A percentile compares a stretch with the other conserved stretches of the same genome.
These are phyloP conservation scores for Carcina quercana DNA, from an alignment of 2,888 invertebrate species.

Conservation along the genomic window DNA sequence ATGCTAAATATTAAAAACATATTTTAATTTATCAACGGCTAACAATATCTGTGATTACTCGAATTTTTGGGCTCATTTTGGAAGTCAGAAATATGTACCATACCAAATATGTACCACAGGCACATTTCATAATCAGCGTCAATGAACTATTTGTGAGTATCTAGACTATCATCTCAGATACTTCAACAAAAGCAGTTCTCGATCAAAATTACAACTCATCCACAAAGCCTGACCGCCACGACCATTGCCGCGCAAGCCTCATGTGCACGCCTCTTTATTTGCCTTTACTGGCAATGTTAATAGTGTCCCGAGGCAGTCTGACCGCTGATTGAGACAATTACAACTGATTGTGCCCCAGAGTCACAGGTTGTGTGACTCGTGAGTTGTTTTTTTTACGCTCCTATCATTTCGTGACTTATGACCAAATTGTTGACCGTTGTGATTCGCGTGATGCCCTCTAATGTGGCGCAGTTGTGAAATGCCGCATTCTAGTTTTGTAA, in stretches of 20 bases:
- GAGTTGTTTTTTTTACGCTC: slow-evolving; percentile 17
- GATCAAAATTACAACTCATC: too few relatives aligned
- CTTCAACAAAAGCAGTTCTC: too few relatives aligned
- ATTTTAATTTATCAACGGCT: too few relatives aligned
- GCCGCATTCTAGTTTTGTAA: too few relatives aligned
- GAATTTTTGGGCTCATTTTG: too few relatives aligned
- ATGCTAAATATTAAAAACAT: too few relatives aligned
- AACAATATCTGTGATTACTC: too few relatives aligned
- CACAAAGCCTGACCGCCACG: neutral
- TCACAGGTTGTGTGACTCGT: slow-evolving; percentile 27
- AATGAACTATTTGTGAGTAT: too few relatives aligned
- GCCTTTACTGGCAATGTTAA: slow-evolving; percentile 43
- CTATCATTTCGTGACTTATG: slow-evolving; percentile 38
- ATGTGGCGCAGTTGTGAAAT: slow-evolving; percentile 17
- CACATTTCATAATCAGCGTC: too few relatives aligned
- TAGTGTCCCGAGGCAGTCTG: slow-evolving; percentile 48
- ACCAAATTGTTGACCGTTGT: slow-evolving; percentile 28
- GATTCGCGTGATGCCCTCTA: slow-evolving; percentile 31
- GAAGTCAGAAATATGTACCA: too few relatives aligned
- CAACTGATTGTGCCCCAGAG: slow-evolving; percentile 55
- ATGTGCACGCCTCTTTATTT: slow-evolving; percentile 29
- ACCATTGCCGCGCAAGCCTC: slow-evolving; percentile 3
- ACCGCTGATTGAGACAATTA: slow-evolving; percentile 54
- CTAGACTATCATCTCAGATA: too few relatives aligned
- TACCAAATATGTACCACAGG: too few relatives aligned